Evolutionary conservation across 2,113 vertebrate genomes (phyloP).

Genomic region (Micronycteris hirsuta): DNA sequence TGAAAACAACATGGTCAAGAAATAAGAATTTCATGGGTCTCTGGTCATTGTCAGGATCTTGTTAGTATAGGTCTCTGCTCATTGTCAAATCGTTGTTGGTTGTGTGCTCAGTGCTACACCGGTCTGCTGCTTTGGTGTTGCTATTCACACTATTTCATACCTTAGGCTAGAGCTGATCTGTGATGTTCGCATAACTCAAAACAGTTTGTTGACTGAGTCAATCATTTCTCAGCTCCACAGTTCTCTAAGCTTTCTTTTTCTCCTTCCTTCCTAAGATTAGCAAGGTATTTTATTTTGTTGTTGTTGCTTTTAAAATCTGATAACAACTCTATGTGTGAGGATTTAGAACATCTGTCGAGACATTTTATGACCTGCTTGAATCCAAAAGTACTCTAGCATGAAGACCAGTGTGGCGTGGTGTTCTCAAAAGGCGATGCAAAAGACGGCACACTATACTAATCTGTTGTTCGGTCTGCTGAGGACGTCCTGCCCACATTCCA

Average conservation of each 20-base stretch:
- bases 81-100: background rate
- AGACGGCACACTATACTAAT: background rate
- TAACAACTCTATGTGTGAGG: background rate
- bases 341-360: background rate
- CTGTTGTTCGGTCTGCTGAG: background rate
- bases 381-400: background rate
- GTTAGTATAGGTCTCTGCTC: background rate
- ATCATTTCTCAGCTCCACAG: background rate
- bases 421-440: background rate
- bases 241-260: background rate
- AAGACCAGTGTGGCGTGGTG: background rate
- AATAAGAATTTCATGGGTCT: background rate
- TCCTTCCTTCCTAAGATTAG: background rate
- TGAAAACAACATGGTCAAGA: background rate
- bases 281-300: background rate
- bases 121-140: rapidly evolving
- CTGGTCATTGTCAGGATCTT: background rate
- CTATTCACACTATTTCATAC: background rate
- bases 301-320: background rate
- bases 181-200: background rate
- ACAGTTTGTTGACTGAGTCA: background rate
- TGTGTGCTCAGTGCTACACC: rapidly evolving
- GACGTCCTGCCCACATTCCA: background rate
- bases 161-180: background rate
- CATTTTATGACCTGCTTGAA: background rate